Evolutionary conservation across 2,797 vertebrate species (phyloP), one percentile per base, ranked within the genome.

Genomic region (Pitangus sulphuratus): DNA sequence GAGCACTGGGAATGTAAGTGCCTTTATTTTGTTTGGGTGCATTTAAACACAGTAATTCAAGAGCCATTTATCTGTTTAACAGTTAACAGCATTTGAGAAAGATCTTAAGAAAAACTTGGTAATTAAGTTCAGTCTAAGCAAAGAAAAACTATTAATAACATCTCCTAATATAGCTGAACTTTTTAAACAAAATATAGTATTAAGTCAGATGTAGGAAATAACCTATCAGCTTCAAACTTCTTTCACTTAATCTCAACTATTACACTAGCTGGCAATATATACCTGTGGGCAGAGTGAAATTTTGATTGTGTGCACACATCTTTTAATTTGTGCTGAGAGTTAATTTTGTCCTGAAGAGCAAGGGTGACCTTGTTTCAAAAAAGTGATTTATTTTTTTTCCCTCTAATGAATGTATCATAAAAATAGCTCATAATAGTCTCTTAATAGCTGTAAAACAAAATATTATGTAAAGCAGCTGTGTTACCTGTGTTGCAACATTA

Each of bases 1-100:
- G 93, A 95, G 90, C 92, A 58, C 75, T 92, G 93, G 84, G 92
- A 95, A 96, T 90, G 97, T 98, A 97, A 98, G 98, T 97, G 93
- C 94, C 84, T 97, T 89, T 97, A 86, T 97, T 97, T 95, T 94
- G 66, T 97, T 96, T 90, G 92, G 84, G 92, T 96, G 79, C 54
- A 14, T 93, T 96, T 93, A 89, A 95, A 89, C 57, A 78, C 33
- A 21, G 42, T 93, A 74, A 84, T 89, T 90, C 39, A 90, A 96
- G 62, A 85, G 35, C 33, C 37, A 9, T 95, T 89, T 83, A 65
- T 87, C 53, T 85, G n/a, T 92, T 58, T 65, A 89, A 76, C 60
- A n/a, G 21, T 82, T 87, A 72, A 54, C 3, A 1, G 15, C 78
- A 28, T 91, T 92, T 96, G 45, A 84, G 57, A 86, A 90, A 37